Conservation (phyloP, 1,140 invertebrate genomes). For the Drosophila oshimai region DNA sequence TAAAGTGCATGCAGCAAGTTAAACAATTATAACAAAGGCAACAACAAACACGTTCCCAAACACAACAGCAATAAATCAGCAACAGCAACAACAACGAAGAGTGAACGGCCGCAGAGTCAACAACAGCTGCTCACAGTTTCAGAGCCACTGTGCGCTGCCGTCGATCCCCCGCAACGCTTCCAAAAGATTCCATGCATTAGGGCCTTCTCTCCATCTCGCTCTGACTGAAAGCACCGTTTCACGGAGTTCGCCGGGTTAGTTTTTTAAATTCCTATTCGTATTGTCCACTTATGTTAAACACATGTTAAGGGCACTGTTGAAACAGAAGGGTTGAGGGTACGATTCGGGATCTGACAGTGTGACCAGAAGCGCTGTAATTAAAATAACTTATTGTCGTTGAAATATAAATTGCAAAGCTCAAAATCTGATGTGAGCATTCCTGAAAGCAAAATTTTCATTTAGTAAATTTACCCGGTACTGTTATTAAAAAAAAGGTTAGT, state of each 20-base stretch:
- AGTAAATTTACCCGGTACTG: too few relatives aligned
- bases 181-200: constrained; percentile 45
- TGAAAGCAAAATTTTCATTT: too few relatives aligned
- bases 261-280: constrained; percentile 3
- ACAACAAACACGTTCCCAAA: constrained; percentile 45
- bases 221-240: constrained; percentile 40
- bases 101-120: constrained; percentile 52
- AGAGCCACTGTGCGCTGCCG: constrained; percentile 8
- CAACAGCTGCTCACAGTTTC: constrained; percentile 64
- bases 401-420: too few relatives aligned
- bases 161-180: constrained; percentile 45
- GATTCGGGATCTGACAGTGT: neutral
- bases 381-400: too few relatives aligned
- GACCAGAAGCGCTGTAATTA: constrained; percentile 31
- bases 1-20: constrained; percentile 47
- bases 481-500: too few relatives aligned
- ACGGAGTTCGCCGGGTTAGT: constrained; percentile 67
- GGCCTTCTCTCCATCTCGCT: constrained; percentile 9
- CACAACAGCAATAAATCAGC: constrained; percentile 18
- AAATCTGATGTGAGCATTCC: too few relatives aligned
- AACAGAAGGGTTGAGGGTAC: constrained; percentile 14
- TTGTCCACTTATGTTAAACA: constrained; percentile 35
- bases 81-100: constrained; percentile 32
- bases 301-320: constrained; percentile 7
- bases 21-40: constrained; percentile 57